phyloP scores from a whole-genome alignment of 2,888 invertebrate genomes.

The Eudemis profundana region DNA sequence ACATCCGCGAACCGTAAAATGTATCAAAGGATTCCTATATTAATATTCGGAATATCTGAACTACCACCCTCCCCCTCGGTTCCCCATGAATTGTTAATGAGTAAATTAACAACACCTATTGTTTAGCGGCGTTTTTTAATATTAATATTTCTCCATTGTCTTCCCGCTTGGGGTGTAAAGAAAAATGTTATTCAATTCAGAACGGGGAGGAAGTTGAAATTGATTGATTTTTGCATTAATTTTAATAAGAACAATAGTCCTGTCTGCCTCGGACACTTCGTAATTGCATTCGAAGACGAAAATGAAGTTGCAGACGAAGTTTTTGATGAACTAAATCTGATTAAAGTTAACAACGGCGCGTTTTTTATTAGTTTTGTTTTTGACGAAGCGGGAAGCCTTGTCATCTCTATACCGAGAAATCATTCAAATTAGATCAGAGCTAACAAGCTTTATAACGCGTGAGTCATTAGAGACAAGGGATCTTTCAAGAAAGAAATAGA shows the following conservation, averaged over 20 bases:
- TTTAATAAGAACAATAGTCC: slow-evolving; percentile 81
- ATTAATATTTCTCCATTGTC: slow-evolving; percentile 82
- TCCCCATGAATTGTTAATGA: slow-evolving; percentile 83
- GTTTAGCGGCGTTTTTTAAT: slow-evolving; percentile 79
- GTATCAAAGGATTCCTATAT: slow-evolving; percentile 58
- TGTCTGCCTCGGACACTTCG: slow-evolving; percentile 71
- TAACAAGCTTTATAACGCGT: slow-evolving; percentile 8
- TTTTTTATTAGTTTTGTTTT: slow-evolving; percentile 26
- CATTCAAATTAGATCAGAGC: slow-evolving; percentile 25
- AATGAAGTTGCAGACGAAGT: slow-evolving; percentile 46
- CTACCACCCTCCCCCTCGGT: slow-evolving; percentile 50
- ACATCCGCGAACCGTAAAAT: slow-evolving; percentile 47
- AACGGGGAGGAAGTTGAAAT: slow-evolving; percentile 63
- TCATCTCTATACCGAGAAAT: slow-evolving; percentile 30
- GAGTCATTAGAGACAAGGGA: slow-evolving; percentile 26
- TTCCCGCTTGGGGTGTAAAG: slow-evolving; percentile 58
- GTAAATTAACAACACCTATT: slow-evolving; percentile 84
- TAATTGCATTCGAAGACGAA: slow-evolving; percentile 65
- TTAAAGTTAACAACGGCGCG: slow-evolving; percentile 40
- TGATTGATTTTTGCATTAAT: slow-evolving; percentile 84
- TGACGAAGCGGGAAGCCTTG: slow-evolving; percentile 15
- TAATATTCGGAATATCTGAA: slow-evolving; percentile 57
- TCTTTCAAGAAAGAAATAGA: slow-evolving; percentile 32
- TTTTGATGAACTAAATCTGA: slow-evolving; percentile 47
- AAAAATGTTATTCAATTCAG: slow-evolving; percentile 60